Conservation (phyloP, 2,888 invertebrate genomes). For the Opisthograptis luteolata region DNA sequence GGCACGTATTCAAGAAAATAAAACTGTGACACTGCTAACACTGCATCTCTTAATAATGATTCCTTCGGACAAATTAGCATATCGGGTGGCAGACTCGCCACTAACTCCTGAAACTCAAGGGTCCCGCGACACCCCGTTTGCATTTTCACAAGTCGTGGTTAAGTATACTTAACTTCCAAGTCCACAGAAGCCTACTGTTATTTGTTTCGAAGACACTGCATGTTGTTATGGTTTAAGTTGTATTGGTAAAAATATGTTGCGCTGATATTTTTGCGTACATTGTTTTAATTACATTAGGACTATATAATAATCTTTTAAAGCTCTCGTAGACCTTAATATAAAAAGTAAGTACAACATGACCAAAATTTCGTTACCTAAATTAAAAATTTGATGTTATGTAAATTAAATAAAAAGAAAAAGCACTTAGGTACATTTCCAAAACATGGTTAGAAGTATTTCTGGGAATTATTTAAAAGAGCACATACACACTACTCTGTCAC, state of each 20-base stretch:
- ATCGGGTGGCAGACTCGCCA: constrained; percentile 37
- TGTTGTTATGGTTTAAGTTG: constrained; percentile 39
- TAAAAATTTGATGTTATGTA: too few relatives aligned
- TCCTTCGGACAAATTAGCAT: constrained; percentile 38
- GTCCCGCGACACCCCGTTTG: constrained; percentile 55
- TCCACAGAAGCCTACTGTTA: constrained; percentile 34
- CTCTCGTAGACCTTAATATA: too few relatives aligned
- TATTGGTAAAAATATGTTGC: background rate
- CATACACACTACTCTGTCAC: too few relatives aligned
- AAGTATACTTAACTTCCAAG: constrained; percentile 64
- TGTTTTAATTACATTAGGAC: too few relatives aligned
- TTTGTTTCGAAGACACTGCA: constrained; percentile 40
- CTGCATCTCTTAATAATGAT: constrained; percentile 27
- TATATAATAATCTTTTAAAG: too few relatives aligned
- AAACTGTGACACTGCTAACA: background rate
- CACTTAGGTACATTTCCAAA: too few relatives aligned
- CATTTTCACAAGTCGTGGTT: constrained; percentile 62
- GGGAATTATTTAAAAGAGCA: too few relatives aligned
- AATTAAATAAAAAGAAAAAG: too few relatives aligned
- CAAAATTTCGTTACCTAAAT: too few relatives aligned
- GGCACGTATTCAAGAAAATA: background rate
- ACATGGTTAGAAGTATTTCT: too few relatives aligned
- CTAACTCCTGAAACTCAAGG: constrained; percentile 10
- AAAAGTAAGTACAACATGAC: too few relatives aligned
- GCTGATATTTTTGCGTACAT: too few relatives aligned